Base-by-base conservation (phyloP, 2,113 vertebrate species). In the Laticauda laticaudata region DNA sequence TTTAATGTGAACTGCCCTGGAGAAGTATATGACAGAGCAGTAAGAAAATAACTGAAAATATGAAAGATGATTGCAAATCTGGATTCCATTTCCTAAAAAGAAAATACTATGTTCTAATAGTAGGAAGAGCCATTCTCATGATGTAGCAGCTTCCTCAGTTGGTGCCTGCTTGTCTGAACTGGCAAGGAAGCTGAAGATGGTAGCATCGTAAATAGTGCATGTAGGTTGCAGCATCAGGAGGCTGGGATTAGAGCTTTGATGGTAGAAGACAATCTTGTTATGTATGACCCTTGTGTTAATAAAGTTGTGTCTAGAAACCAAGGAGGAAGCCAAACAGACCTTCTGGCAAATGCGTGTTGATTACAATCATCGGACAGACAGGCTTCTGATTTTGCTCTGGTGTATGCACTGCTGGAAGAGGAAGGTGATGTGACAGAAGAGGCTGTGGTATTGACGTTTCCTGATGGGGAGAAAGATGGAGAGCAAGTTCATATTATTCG, bases 331-430 rank as follows among this genome's bases (percentile, higher is more conserved):
- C 51, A 95, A 64, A 86, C 89, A 95, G 90, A 97, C 96, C 97
- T 96, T 92, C 97, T 95, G 55, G 95, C 88, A 87, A 96, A 75
- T 29, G 94, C 94, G 64, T 94, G 15, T 3, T 0, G 8, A 15
- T 94, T 95, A 88, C 94, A 92, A 81, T 89, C 92, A 0, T 4
- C 92, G 54, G 95, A 95, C 93, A 97, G 94, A 95, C 96, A 97
- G 61, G 94, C 94, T 93, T 97, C 97, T 0, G 96, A 97, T 95
- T 97, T 97, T 94, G 96, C 95, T 87, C 96, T 96, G 93, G 91
- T 0, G 0, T 95, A 92, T 23, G 92, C 94, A 59, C 95, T 97
- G 94, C 95, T 96, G 93, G 97, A 96, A 95, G 95, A 95, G 54
- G 96, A 97, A 94, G 95, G 96, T 87, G 96, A 94, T 86, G 94